Percentiles rank a stretch among this genome's conserved stretches.
Evolutionary conservation across 2,113 vertebrate species (phyloP).

Genomic region (Tragulus kanchil): DNA sequence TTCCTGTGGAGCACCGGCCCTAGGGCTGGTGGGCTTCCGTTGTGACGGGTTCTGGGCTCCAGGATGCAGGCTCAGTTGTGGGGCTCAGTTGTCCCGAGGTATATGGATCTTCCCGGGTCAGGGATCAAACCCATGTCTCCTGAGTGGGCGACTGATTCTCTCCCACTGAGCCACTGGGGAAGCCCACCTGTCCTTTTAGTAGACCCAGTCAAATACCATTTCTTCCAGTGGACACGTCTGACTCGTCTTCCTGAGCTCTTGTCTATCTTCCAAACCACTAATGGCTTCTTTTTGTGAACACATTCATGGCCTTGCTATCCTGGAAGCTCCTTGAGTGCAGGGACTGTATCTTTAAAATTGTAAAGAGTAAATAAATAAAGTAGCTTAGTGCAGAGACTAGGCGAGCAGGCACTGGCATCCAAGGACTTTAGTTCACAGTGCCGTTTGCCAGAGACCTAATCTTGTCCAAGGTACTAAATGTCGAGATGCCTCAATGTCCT

Average conservation of each 20-base stretch:
- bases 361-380: background rate
- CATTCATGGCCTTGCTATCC: background rate
- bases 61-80: accelerated
- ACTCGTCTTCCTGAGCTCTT: background rate
- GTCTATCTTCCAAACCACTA: background rate
- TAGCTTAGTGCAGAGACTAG: background rate
- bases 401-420: background rate
- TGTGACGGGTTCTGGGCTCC: background rate
- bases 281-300: background rate
- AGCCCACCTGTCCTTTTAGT: no score
- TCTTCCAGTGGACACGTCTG: background rate
- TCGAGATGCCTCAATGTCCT: background rate
- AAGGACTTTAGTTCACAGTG: background rate
- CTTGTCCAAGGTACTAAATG: background rate
- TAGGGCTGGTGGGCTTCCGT: background rate
- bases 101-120: background rate
- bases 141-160: background rate
- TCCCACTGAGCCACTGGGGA: background rate
- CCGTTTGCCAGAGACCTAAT: background rate
- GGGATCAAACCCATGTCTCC: background rate
- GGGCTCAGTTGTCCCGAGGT: background rate
- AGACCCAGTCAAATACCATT: background rate
- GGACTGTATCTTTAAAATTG: background rate
- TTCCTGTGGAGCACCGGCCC: accelerated
- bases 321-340: background rate